Conservation (phyloP, 2,113 vertebrate species). For the Eira barbara region DNA sequence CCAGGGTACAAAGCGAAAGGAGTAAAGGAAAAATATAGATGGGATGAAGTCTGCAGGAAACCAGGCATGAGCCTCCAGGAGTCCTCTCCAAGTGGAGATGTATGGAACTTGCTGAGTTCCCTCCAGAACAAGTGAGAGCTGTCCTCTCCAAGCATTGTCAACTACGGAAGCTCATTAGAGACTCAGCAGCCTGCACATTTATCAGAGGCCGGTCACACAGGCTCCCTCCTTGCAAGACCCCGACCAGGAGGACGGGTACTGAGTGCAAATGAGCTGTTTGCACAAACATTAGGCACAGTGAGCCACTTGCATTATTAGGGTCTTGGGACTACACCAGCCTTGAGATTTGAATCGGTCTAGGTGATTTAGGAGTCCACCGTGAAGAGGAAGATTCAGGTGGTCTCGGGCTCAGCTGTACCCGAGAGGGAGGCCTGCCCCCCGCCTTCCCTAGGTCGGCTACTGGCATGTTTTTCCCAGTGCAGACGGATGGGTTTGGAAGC, state of each 20-base stretch:
- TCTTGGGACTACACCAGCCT: background rate
- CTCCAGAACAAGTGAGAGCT: background rate
- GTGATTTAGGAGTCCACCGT: background rate
- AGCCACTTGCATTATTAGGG: background rate
- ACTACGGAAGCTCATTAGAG: background rate
- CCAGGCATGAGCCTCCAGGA: background rate
- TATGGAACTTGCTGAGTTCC: background rate
- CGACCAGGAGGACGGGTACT: background rate
- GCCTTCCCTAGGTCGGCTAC: no score
- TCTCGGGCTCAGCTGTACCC: no score
- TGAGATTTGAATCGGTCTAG: background rate
- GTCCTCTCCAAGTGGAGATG: background rate
- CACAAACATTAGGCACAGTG: background rate
- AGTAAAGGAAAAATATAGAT: background rate
- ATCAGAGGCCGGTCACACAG: background rate
- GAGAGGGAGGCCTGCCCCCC: no score
- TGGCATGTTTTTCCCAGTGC: no score
- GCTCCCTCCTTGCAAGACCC: background rate
- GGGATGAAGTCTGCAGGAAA: background rate
- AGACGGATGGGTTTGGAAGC: no score
- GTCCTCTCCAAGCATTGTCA: no score
- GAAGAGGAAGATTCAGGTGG: no score
- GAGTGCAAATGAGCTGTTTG: background rate
- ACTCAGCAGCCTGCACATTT: background rate
- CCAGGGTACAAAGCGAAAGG: background rate